Evolutionary conservation across 1,140 invertebrate genomes (phyloP), one percentile per base, ranked within the genome.

Genomic region (Cylas formicarius): DNA sequence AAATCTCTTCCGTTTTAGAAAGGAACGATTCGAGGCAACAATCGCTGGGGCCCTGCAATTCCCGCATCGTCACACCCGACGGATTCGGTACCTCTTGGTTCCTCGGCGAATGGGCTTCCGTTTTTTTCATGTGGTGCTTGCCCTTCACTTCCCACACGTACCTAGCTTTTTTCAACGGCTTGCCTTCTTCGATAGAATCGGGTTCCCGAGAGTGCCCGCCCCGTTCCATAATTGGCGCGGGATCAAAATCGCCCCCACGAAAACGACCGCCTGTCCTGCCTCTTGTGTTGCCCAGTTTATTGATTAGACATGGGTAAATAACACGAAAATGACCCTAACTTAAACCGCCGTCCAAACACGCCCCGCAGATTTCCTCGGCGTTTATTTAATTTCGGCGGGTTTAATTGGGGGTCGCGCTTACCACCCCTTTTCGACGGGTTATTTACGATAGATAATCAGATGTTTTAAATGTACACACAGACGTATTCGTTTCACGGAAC

Each of bases 71-170:
- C 19, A 57, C 8, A 56, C 53, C 50, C 52, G 52, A 2, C n/a
- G 5, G 10, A 10, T 7, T 35, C 29, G 37, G 20, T 7, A 1
- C 13, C 17, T 17, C 13, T 9, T 34, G 8, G 14, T 6, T 20
- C n/a, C 32, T 2, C 26, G 36, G 1, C 5, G 8, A 21, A 11
- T n/a, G 17, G 23, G 19, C 23, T 11, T 26, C 29, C 7, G 45
- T 46, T 17, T 61, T 69, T 62, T 69, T 76, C 31, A 76, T 61
- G 58, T 76, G 71, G 58, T 71, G 72, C 69, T 72, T 75, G 14
- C 75, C 74, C 61, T 80, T 78, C 22, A 78, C 70, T 69, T 80
- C 74, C 76, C 76, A 78, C 28, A 74, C 67, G 66, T 73, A 77
- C 52, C 71, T 66, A 18, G 76, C 76, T 62, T 78, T 78, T 60